Conservation (phyloP, 1,140 invertebrate species). For the Brachionus paranguensis region DNA sequence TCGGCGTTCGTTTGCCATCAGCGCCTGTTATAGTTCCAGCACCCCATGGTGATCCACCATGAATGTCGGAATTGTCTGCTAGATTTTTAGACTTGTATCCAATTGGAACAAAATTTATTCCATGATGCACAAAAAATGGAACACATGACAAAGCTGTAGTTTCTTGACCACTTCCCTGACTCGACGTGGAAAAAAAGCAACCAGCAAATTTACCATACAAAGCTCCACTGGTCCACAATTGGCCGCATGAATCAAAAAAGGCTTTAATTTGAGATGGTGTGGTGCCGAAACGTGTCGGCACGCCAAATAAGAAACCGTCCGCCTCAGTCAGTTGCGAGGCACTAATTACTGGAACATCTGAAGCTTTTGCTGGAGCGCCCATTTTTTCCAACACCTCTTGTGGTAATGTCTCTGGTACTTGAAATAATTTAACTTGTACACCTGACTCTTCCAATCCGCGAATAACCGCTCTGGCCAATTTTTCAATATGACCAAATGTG, state of each 20-base stretch:
- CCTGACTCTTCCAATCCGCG: constrained; percentile 1
- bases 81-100: constrained; percentile 32
- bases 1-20: not conserved
- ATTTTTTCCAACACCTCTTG: constrained; percentile 32
- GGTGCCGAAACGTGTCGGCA: constrained; percentile 35
- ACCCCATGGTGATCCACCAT: constrained; percentile 37
- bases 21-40: constrained; percentile 26
- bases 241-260: constrained; percentile 29
- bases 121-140: constrained; percentile 40
- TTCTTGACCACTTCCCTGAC: constrained; percentile 21
- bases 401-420: constrained; percentile 18
- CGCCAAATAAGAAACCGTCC: constrained; percentile 31
- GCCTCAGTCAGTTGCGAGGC: constrained; percentile 1
- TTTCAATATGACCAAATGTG: constrained; percentile 36
- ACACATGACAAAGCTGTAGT: constrained; percentile 39
- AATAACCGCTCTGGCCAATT: not conserved
- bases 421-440: constrained; percentile 15
- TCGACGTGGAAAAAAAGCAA: constrained; percentile 23
- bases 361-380: not conserved
- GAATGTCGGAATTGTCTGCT: not conserved
- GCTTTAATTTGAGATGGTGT: constrained; percentile 34
- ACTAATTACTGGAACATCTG: constrained; percentile 30
- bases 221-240: not conserved
- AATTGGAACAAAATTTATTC: constrained; percentile 35
- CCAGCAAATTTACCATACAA: constrained; percentile 36